A percentile compares a stretch with the other conserved stretches of the same genome.
Evolutionary conservation across 2,888 invertebrate species (phyloP).

Genomic region (Adineta ricciae): DNA sequence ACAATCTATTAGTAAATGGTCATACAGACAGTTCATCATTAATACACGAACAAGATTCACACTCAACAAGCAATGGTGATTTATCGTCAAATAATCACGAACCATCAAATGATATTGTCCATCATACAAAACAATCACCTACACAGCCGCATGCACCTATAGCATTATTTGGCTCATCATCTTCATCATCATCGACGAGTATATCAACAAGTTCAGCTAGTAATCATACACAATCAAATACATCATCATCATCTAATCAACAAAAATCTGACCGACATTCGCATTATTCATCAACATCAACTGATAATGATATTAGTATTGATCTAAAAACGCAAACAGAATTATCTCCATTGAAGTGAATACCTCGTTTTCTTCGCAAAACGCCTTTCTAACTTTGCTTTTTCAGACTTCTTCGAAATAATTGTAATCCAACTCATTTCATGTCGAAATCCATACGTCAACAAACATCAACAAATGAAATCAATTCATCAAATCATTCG

Average conservation of each 20-base stretch:
- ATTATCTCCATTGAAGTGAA: neutral
- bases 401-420: neutral
- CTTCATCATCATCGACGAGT: neutral
- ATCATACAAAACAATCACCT: neutral
- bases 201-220: neutral
- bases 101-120: neutral
- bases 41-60: neutral
- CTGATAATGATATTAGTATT: slow-evolving; percentile 16
- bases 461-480: neutral
- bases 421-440: neutral
- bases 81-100: neutral
- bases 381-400: neutral
- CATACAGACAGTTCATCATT: neutral
- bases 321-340: neutral
- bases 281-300: slow-evolving; percentile 18
- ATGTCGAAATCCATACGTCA: neutral
- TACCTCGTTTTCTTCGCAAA: neutral
- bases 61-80: neutral
- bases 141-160: neutral
- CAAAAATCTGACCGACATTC: slow-evolving; percentile 6
- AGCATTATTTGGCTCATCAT: neutral
- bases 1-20: neutral
- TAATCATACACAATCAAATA: neutral
- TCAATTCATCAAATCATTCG: neutral
- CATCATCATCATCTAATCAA: neutral